Evolutionary conservation across 2,113 vertebrate genomes (phyloP).

Genomic region (Chrysemys picta): DNA sequence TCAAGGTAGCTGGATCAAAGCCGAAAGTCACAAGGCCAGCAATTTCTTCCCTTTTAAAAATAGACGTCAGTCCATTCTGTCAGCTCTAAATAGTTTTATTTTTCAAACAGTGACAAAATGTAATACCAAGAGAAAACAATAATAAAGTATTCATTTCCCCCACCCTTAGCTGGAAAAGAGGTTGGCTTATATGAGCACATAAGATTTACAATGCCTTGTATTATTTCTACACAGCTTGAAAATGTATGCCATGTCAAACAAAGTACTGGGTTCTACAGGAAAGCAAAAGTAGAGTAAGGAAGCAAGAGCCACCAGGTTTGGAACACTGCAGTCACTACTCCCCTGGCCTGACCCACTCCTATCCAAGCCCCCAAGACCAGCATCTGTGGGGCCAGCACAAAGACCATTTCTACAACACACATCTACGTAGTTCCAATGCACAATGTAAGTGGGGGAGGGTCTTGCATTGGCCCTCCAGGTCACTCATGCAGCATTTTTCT

Average conservation of each 20-base stretch:
- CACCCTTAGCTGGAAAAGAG: neutral
- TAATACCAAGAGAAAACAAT: neutral
- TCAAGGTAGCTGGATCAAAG: neutral
- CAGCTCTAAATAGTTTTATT: neutral
- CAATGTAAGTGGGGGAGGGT: rapidly evolving
- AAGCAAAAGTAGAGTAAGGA: neutral
- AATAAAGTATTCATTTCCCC: neutral
- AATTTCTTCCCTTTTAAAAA: neutral
- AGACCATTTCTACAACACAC: neutral
- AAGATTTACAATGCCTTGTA: neutral
- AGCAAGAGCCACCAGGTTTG: neutral
- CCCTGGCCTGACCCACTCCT: neutral
- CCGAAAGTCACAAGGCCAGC: neutral
- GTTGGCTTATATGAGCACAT: neutral
- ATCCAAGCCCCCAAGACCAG: neutral
- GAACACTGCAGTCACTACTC: neutral
- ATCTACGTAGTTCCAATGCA: rapidly evolving
- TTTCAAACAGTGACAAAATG: neutral
- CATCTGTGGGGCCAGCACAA: neutral
- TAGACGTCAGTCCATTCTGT: neutral
- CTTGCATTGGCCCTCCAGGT: neutral
- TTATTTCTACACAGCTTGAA: neutral
- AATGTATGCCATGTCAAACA: neutral
- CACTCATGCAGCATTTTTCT: neutral
- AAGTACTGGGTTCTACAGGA: neutral